Evolutionary conservation across 2,888 invertebrate species (phyloP), one percentile per base, ranked within the genome.

Genomic region (Machimus rusticus): DNA sequence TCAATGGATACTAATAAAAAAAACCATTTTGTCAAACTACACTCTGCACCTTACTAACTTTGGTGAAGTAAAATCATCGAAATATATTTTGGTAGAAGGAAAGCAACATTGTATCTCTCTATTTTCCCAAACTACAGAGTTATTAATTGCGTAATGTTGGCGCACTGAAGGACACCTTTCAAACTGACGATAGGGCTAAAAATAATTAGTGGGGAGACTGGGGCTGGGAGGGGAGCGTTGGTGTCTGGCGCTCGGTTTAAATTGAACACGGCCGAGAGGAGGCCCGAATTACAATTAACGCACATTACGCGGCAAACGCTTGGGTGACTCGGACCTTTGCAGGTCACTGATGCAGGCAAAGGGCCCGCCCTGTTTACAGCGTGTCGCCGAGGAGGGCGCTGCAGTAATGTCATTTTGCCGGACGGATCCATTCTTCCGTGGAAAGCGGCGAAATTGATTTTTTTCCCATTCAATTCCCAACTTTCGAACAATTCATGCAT

Each of bases 361-460:
- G 28, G 28, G 66, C 28, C 66, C 28, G 28, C 2, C 9, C 57
- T 57, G 0, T 57, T n/a, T 19, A n/a, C 23, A 23, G 3, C 2
- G 28, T 19, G 28, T 12, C 28, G 66, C 12, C 66, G 76, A 9
- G 9, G 9, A 37, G 37, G 57, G 31, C 5, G 37, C 31, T 31
- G 51, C 57, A 57, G n/a, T 82, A 66, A 82, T 82, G 82, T 55
- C 82, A 57, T 82, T 82, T 66, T 12, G 57, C 34, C 39, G 66
- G 34, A 37, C 39, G 37, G 16, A 19, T 19, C 19, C 19, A 82
- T 82, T 82, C 34, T 57, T 31, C 82, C 66, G 55, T 82, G 82
- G 19, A 82, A 57, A 82, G 12, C 37, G 66, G n/a, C 23, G n/a
- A 66, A 82, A 82, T 82, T 66, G 82, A 82, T 66, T 82, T 82